These are phyloP conservation scores for Brachycybe producta DNA, from an alignment of 2,888 invertebrate genomes.

Conservation along the genomic window DNA sequence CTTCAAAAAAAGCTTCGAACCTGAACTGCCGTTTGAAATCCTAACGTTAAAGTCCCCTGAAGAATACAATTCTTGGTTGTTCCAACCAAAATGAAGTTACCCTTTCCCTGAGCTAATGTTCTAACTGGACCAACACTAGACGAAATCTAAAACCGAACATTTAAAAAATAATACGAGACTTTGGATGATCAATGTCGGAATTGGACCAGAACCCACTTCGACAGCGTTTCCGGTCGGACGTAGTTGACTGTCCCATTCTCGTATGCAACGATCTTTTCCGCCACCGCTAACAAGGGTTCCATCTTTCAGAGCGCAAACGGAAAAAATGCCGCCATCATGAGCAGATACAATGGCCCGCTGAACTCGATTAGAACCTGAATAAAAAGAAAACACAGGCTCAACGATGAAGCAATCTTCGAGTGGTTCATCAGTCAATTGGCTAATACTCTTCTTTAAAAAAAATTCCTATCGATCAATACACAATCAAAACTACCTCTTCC, in stretches of 20 bases:
- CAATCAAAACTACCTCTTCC: slow-evolving; percentile 49
- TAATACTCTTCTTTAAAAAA: no score
- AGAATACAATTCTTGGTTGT: slow-evolving; percentile 53
- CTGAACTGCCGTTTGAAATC: slow-evolving; percentile 36
- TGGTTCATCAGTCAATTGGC: no score
- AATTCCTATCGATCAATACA: no score
- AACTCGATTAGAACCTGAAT: slow-evolving; percentile 62
- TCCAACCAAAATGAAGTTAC: slow-evolving; percentile 65
- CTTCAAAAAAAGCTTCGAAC: slow-evolving; percentile 25
- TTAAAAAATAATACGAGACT: background rate
- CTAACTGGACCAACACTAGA: slow-evolving; percentile 75
- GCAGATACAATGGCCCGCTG: slow-evolving; percentile 53
- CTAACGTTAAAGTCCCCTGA: slow-evolving; percentile 34
- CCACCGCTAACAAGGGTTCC: slow-evolving; percentile 75
- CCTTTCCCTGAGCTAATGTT: slow-evolving; percentile 68
- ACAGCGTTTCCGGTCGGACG: slow-evolving; percentile 24
- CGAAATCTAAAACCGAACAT: slow-evolving; percentile 48
- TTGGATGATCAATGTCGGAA: background rate
- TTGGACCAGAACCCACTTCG: slow-evolving; percentile 3
- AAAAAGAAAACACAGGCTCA: slow-evolving; percentile 10
- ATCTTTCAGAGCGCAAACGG: slow-evolving; percentile 65
- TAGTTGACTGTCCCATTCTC: slow-evolving; percentile 45
- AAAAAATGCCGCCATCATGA: slow-evolving; percentile 79
- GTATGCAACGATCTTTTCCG: slow-evolving; percentile 70
- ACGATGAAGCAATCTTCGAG: no score